Evolutionary conservation across 2,797 vertebrate species (phyloP), one percentile per base, ranked within the genome.

Genomic region (Enteromius treurensis): DNA sequence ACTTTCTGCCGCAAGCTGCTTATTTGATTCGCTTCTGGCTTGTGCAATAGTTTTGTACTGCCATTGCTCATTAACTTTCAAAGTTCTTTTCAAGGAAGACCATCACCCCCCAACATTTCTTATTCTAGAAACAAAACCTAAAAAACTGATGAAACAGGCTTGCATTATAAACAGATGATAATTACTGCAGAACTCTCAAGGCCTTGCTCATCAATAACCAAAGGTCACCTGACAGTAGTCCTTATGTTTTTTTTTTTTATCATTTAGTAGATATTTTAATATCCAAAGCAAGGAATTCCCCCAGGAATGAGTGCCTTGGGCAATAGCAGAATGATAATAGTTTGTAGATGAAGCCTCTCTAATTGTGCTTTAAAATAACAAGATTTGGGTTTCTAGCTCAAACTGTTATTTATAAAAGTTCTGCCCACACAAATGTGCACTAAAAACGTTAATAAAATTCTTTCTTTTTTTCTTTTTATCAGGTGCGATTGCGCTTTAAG

Each of bases 401-500:
- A 64, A 47, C 10, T 47, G 7, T 34, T 21, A 65, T 49, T 40
- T 17, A 49, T 47, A 32, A 64, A 77, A 65, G 17, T 65, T 4
- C 23, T 47, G 29, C 71, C 47, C 32, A 71, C 42, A 47, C 23
- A 71, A 49, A 49, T n/a, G 17, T 55, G 47, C n/a, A 19, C 14
- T 78, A 32, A 37, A 49, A 53, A 23, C 0, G 7, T 40, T 55
- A 55, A 19, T 32, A 14, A 19, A 34, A 21, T 19, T 40, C 51
- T 53, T 58, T 34, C 6, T 75, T 76, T 69, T 32, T 32, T 60
- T 62, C 0, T 64, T 60, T 71, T 71, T 11, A 65, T 80, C 87
- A 96, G 95, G 95, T 96, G 2, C 96, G 97, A 77, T 94, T 97
- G 74, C 97, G 97, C 83, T 99, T 99, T 89, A 99, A 98, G 88